Evolutionary conservation across 1,140 invertebrate genomes (phyloP), one percentile per base, ranked within the genome.

Genomic region (Wiebesia pumilae): DNA sequence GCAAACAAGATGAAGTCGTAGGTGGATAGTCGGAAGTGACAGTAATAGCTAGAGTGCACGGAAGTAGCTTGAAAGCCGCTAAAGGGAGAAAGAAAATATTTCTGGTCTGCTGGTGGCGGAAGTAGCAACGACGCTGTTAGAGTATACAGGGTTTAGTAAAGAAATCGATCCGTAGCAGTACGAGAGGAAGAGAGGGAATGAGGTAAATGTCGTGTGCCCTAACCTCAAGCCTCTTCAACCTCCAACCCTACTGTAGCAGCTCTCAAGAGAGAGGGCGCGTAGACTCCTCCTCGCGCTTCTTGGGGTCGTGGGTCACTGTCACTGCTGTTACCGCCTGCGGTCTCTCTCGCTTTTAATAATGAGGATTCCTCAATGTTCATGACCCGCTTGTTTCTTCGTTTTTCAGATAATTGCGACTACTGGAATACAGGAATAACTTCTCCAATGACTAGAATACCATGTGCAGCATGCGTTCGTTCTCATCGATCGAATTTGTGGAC

Each of bases 231-330:
- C 79, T 89, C 87, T 79, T 51, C 47, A 9, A 69, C 51, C 65
- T 71, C 80, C 30, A 86, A 69, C 67, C 47, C 81, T 73, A 73
- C 47, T 71, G 33, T 71, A 71, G 33, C 16, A 71, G 21, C 33
- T 9, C 30, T 38, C n/a, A 38, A 71, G 86, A 67, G 79, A 86
- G 62, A 81, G 58, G 24, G 9, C 9, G 35, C 1, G 19, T 19
- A 81, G 54, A 3, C n/a, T 77, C 40, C 19, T 16, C 40, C 24
- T 43, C 88, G 90, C 90, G 88, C 90, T 90, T 14, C 92, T 92
- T 90, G 91, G 91, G 92, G 92, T 93, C 92, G 92, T 93, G 92
- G 92, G 92, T 93, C 92, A 93, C 92, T 92, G 92, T 91, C 92
- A 93, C 90, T 90, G 89, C 86, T 89, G 89, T 88, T 43, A 75